Conservation (phyloP, 2,888 invertebrate species). For the Lymantria dispar region DNA sequence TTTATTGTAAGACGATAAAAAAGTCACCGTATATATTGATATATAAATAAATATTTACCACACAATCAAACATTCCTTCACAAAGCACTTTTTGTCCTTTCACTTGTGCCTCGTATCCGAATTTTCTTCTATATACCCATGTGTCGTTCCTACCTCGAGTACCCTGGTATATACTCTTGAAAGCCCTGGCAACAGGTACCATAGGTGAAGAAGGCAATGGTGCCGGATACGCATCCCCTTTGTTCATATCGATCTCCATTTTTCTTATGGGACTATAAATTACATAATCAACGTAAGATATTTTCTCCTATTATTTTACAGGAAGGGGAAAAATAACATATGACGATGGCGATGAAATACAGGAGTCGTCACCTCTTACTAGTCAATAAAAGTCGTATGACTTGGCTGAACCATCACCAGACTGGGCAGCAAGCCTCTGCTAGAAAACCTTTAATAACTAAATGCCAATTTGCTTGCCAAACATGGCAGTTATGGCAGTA, state of each 20-base stretch:
- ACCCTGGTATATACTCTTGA: conserved; percentile 53
- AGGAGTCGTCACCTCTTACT: too few relatives aligned
- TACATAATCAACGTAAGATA: neutral
- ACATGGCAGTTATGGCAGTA: too few relatives aligned
- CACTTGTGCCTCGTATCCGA: conserved; percentile 35
- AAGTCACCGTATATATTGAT: too few relatives aligned
- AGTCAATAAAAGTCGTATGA: too few relatives aligned
- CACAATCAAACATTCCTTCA: conserved; percentile 49
- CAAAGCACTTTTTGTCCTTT: conserved; percentile 46
- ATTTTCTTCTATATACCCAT: conserved; percentile 47
- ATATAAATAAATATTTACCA: conserved; percentile 37
- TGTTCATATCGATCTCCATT: conserved; percentile 3
- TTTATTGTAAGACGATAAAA: too few relatives aligned
- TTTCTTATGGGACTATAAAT: conserved; percentile 27
- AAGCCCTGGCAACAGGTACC: conserved; percentile 20
- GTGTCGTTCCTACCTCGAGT: conserved; percentile 35
- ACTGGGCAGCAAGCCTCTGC: too few relatives aligned
- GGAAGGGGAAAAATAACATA: too few relatives aligned
- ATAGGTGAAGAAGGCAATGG: conserved; percentile 34
- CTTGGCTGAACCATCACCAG: too few relatives aligned
- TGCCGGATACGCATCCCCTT: conserved; percentile 36
- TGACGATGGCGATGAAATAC: too few relatives aligned
- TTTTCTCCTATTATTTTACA: too few relatives aligned
- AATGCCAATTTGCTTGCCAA: too few relatives aligned
- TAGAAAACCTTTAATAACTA: too few relatives aligned